Conservation (phyloP, 2,888 invertebrate genomes). For the Harmothoe impar region DNA sequence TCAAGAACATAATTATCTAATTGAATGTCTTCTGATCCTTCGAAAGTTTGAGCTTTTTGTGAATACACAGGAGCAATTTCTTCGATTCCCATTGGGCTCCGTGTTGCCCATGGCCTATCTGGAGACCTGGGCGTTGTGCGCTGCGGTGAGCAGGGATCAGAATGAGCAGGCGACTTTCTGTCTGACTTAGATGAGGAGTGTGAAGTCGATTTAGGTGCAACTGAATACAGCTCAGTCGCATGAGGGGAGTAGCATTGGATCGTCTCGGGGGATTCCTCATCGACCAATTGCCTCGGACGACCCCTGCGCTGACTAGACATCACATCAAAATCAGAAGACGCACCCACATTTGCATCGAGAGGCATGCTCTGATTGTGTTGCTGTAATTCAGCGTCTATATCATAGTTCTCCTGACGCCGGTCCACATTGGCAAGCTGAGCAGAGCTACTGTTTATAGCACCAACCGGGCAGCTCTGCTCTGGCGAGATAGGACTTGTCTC, state of each 20-base stretch:
- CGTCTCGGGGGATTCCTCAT: not conserved
- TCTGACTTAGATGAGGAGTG: not conserved
- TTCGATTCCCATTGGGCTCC: not conserved
- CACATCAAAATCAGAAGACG: constrained; percentile 17
- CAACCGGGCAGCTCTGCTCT: not conserved
- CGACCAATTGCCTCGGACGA: not conserved
- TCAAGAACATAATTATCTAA: not conserved
- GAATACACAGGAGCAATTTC: not conserved
- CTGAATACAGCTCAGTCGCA: not conserved
- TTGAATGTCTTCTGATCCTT: not conserved
- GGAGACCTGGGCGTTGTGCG: not conserved
- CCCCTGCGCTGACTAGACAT: not conserved
- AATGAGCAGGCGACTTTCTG: not conserved
- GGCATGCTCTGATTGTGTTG: not conserved
- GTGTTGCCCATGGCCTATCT: too few relatives aligned
- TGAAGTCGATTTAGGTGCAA: not conserved
- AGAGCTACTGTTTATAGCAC: not conserved
- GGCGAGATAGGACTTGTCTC: constrained; percentile 55
- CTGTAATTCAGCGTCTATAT: not conserved
- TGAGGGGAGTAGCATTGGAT: not conserved
- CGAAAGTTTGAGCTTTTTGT: constrained; percentile 12
- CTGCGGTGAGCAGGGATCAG: constrained; percentile 18
- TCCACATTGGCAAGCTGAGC: constrained; percentile 11
- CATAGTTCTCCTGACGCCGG: not conserved
- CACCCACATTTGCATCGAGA: constrained; percentile 24